These are phyloP conservation scores for Sialia sialis DNA, from an alignment of 2,113 vertebrate genomes.

Conservation along the genomic window DNA sequence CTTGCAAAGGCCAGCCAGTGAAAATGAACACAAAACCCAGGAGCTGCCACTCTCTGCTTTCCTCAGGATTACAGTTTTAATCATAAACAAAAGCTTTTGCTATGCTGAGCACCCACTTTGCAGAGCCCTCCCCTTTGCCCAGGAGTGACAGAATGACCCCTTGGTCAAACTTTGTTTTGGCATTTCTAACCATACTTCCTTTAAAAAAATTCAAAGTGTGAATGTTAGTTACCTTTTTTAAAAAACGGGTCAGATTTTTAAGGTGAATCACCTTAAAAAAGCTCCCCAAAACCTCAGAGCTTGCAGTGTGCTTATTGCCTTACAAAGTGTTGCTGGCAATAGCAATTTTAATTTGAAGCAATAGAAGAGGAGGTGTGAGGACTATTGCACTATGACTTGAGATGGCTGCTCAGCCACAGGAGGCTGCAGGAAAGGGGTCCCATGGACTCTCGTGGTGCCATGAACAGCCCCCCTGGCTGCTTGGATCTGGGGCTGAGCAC, in stretches of 20 bases:
- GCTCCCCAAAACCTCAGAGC: neutral
- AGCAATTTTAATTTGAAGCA: neutral
- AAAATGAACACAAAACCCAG: neutral
- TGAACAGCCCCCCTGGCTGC: fast-evolving
- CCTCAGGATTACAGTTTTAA: neutral
- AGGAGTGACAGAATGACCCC: neutral
- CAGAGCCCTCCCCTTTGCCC: neutral
- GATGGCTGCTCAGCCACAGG: neutral
- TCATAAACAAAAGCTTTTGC: neutral
- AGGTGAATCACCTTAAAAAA: neutral
- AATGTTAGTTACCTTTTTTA: neutral
- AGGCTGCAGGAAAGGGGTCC: neutral
- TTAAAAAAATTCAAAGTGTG: neutral
- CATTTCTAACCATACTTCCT: neutral
- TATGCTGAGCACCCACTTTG: neutral
- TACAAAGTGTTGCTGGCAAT: neutral
- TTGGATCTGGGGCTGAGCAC: neutral
- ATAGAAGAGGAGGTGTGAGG: neutral
- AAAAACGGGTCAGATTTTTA: neutral
- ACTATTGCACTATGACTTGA: neutral
- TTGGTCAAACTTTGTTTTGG: neutral
- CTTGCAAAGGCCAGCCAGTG: neutral
- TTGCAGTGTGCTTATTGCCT: neutral
- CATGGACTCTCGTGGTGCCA: fast-evolving
- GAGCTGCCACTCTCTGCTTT: neutral